phyloP scores from a whole-genome alignment of 2,888 invertebrate species.

The Lepas anatifera region DNA sequence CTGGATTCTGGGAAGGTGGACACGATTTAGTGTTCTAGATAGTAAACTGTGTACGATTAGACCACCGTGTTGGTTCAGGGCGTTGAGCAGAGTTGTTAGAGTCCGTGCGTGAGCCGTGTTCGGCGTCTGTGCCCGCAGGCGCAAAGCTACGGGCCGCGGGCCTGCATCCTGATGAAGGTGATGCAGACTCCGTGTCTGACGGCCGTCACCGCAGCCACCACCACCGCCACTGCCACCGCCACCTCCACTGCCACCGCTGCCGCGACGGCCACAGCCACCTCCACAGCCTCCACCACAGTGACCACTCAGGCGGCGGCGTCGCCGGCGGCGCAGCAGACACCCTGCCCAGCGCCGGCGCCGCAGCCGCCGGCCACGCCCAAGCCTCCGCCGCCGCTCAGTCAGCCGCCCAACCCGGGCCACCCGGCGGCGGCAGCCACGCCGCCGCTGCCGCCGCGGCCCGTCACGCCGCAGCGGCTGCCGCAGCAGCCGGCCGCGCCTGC shows the following conservation, averaged over 20 bases:
- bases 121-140: conserved; percentile 44
- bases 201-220: neutral
- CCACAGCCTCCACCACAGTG: conserved; percentile 14
- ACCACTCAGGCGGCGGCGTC: conserved; percentile 30
- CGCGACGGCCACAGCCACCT: conserved; percentile 15
- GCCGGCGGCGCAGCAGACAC: conserved; percentile 18
- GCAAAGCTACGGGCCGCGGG: conserved; percentile 91
- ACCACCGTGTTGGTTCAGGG: no score
- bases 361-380: conserved; percentile 24
- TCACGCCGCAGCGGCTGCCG: conserved; percentile 28
- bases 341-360: conserved; percentile 21
- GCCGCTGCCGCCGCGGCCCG: conserved; percentile 21
- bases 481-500: neutral
- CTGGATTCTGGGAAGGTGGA: no score
- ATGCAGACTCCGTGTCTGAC: conserved; percentile 1
- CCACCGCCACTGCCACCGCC: neutral
- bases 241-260: conserved; percentile 13
- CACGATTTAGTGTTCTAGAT: no score
- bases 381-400: conserved; percentile 27
- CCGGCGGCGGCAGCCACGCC: conserved; percentile 22
- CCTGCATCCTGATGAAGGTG: conserved; percentile 73
- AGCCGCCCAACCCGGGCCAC: conserved; percentile 16
- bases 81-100: no score
- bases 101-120: no score
- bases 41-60: no score